Percentiles rank a stretch among this genome's conserved stretches.
These are phyloP conservation scores for Druon quercuslanigerum DNA, from an alignment of 1,140 invertebrate genomes.

Conservation along the genomic window DNA sequence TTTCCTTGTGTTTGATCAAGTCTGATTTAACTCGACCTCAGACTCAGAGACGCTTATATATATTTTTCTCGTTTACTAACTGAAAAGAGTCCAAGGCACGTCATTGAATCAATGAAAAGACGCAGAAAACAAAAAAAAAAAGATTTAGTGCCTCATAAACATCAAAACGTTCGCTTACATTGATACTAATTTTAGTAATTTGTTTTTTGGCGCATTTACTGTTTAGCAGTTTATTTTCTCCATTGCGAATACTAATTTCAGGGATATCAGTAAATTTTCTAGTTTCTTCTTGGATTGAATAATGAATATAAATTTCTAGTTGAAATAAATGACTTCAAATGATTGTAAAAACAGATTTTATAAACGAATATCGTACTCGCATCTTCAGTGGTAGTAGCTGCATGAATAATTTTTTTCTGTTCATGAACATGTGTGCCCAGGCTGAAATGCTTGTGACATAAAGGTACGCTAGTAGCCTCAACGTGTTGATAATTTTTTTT, in stretches of 20 bases:
- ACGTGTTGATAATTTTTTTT: neutral
- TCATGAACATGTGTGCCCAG: too few relatives aligned
- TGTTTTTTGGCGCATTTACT: neutral
- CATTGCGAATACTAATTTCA: neutral
- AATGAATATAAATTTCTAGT: too few relatives aligned
- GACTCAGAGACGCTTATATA: conserved; percentile 10
- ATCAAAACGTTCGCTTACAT: neutral
- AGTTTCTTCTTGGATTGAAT: too few relatives aligned
- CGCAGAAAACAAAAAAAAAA: conserved; percentile 12
- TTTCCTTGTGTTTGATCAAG: conserved; percentile 9
- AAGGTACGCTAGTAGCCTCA: neutral
- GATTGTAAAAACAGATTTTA: too few relatives aligned
- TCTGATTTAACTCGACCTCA: conserved; percentile 18
- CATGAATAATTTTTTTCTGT: too few relatives aligned
- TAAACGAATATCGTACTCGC: too few relatives aligned
- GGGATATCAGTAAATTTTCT: too few relatives aligned
- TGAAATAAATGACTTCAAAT: too few relatives aligned
- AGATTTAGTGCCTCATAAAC: conserved; percentile 19
- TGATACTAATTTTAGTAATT: conserved; percentile 16
- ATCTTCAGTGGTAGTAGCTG: too few relatives aligned
- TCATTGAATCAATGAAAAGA: conserved; percentile 25
- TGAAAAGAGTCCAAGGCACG: conserved; percentile 28
- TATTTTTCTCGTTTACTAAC: conserved; percentile 24
- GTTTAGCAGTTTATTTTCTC: neutral
- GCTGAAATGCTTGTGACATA: too few relatives aligned